Evolutionary conservation across 2,113 vertebrate genomes (phyloP).

Genomic region (Sylvia atricapilla): DNA sequence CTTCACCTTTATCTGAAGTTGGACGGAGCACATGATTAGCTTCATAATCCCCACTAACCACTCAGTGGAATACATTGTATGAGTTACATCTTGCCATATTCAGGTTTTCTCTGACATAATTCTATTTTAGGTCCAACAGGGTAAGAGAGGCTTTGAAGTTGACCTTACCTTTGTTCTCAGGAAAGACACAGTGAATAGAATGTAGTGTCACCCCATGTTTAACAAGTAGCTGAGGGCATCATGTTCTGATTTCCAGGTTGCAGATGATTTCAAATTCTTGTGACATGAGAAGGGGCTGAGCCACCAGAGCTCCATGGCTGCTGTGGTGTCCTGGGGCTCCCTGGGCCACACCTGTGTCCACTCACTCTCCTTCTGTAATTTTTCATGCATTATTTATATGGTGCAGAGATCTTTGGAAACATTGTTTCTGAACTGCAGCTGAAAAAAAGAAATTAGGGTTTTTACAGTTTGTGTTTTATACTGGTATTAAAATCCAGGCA

Average conservation of each 20-base stretch:
- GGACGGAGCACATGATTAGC: neutral
- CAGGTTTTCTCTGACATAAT: neutral
- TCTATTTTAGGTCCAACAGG: neutral
- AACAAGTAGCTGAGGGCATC: neutral
- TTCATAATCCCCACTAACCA: neutral
- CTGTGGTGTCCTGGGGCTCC: neutral
- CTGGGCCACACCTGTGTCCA: fast-evolving
- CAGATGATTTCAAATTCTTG: neutral
- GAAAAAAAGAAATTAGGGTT: neutral
- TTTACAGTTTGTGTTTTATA: neutral
- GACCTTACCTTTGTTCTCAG: neutral
- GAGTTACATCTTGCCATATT: neutral
- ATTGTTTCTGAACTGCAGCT: neutral
- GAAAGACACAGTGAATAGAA: neutral
- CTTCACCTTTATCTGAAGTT: neutral
- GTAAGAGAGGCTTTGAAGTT: neutral
- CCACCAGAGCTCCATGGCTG: neutral
- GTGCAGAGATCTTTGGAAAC: neutral
- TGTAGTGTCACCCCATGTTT: neutral
- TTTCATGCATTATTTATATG: neutral
- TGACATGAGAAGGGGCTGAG: neutral
- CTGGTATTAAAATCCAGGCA: neutral
- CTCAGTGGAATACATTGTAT: neutral
- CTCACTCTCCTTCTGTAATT: neutral
- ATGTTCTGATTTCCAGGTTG: neutral